Base-by-base conservation (phyloP, 2,797 vertebrate genomes). In the Gephyroberyx darwinii region DNA sequence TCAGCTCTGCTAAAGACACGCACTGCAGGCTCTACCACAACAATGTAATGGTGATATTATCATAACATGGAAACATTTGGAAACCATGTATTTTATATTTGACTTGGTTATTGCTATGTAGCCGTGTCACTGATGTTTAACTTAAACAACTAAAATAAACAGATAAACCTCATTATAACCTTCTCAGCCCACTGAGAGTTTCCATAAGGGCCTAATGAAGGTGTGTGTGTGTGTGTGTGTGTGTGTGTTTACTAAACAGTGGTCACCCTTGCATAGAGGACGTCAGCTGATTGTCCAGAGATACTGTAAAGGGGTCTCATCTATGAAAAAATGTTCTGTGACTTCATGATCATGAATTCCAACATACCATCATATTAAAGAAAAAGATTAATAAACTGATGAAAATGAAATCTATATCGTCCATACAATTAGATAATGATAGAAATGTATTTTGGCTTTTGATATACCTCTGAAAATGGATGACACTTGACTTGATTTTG, bases 191-290 rank as follows among this genome's bases (percentile, higher is more conserved):
- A 70, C 63, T 48, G 64, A 65, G 22, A 69, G 64, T 75, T 84
- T 84, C 66, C 67, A 74, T 78, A 51, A 26, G 33, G 69, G 20
- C 43, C 45, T 57, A 10, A 62, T 58, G 57, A 71, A 22, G 33
- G 37, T 16, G 26, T 59, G 8, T 0, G 19, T 43, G 59, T 52
- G 19, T 43, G 59, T 52, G 53, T 69, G 20, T 51, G 6, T 47
- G 20, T 65, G 52, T 51, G 54, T 85, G 68, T 84, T 76, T 84
- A 74, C 65, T 54, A 78, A 84, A 86, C 78, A 81, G 9, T 16
- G 1, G 17, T 64, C 63, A 51, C 30, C 10, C 39, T 43, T 52
- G 54, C 8, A 31, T 68, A 45, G 69, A 48, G 69, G 43, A 41
- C 63, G 2, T 55, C 14, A 47, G 60, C 35, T 41, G 58, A 45